Evolutionary conservation across 1,140 invertebrate species (phyloP), one percentile per base, ranked within the genome.

Genomic region (Cydia splendana): DNA sequence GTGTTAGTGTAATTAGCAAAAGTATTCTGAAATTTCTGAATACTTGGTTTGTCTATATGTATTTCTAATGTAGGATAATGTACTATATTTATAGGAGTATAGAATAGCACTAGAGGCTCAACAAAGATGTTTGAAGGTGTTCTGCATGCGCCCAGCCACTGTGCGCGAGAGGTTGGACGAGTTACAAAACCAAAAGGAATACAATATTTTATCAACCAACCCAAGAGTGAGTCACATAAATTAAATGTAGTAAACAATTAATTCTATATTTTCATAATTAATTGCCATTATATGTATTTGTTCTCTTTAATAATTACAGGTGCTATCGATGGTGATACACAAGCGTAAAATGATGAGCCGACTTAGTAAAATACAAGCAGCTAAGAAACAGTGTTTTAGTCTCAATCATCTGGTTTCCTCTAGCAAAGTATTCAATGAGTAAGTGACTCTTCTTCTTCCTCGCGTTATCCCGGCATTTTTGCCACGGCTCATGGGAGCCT

Each of bases 361-460:
- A 34, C 77, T 95, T 9, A 87, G 89, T 4, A 94, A 94, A 81
- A 92, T 95, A 10, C 90, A 94, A 78, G 87, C 93, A 7, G 84
- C 94, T 0, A 94, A 92, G 69, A 94, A 94, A 53, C 93, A 94
- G 45, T 95, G 94, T 78, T 94, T 88, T 42, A 95, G 94, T 75
- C 78, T 95, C 6, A 94, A 95, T 74, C 92, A 94, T 79, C 85
- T 95, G 24, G 92, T 94, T 0, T 86, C 93, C 4, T 93, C 93
- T 2, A 90, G 82, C 0, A 93, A 94, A 80, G 87, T 93, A 3
- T 95, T 95, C 87, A 93, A 94, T 38, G 94, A 93, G 93, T 95
- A 75, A 86, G 89, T 94, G 18, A 12, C 45, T 48, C n/a, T n/a
- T n/a, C n/a, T n/a, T n/a, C n/a, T n/a, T n/a, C n/a, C n/a, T n/a